Conservation (phyloP, 1,140 invertebrate genomes). For the Rhynchophorus ferrugineus region DNA sequence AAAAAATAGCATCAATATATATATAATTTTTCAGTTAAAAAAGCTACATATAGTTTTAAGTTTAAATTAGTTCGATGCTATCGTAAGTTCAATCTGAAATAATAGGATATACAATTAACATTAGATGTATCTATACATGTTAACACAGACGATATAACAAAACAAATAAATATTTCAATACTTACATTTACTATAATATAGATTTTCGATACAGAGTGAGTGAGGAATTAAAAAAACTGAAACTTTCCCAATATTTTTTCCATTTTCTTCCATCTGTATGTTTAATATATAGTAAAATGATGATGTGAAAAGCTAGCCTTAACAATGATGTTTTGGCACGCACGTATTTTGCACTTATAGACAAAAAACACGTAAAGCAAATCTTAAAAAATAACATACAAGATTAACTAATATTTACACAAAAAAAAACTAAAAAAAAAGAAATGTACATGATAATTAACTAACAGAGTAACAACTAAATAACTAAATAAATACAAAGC, state of each 20-base stretch:
- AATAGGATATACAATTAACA: slow-evolving; percentile 3
- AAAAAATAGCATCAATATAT: background rate
- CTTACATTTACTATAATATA: background rate
- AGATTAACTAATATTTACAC: slow-evolving; percentile 14
- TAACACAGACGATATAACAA: slow-evolving; percentile 9
- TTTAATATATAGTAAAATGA: background rate
- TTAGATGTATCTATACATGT: slow-evolving; percentile 4
- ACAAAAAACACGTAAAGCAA: slow-evolving; percentile 11
- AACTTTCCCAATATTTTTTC: too few relatives aligned
- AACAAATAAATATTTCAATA: slow-evolving; percentile 11
- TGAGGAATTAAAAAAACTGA: too few relatives aligned
- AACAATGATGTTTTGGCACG: background rate
- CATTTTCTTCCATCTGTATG: too few relatives aligned
- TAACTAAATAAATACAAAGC: slow-evolving; percentile 19
- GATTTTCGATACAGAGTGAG: slow-evolving; percentile 4
- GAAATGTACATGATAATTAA: slow-evolving; percentile 16
- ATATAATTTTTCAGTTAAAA: background rate
- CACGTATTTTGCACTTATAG: background rate
- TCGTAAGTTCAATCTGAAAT: slow-evolving; percentile 2
- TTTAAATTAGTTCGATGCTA: slow-evolving; percentile 8
- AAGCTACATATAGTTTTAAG: background rate
- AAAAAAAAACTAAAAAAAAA: slow-evolving; percentile 15
- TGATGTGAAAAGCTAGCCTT: background rate
- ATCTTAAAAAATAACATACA: slow-evolving; percentile 11
- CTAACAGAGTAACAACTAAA: slow-evolving; percentile 7